Evolutionary conservation across 2,113 vertebrate genomes (phyloP), one percentile per base, ranked within the genome.

Genomic region (Felis chaus): DNA sequence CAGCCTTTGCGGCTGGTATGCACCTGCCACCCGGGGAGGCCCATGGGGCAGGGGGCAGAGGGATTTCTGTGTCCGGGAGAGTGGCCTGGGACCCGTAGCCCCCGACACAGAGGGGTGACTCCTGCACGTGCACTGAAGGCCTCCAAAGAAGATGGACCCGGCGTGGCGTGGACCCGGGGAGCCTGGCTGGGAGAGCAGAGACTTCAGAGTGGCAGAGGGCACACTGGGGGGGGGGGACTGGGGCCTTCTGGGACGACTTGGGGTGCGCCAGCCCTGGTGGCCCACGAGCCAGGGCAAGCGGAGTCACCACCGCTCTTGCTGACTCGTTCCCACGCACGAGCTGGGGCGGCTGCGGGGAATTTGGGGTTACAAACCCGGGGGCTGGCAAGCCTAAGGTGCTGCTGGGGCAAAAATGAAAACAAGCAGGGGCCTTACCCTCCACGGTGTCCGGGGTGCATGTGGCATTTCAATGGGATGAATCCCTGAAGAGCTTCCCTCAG

Each of bases 41-140:
- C 48, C 3, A 0, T 2, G 3, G 19, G 41, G 31, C 6, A 23
- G 50, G 50, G 0, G 0, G 3, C 0, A 0, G 31, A 5, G 27
- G 48, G 9, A 2, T 12, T n/a, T 66, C 55, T 61, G 63, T 27
- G 57, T 21, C 29, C 29, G 13, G 48, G 21, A 63, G 27, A 39
- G 68, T 16, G 18, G 27, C 4, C 6, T 19, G 63, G 50, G 50
- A 31, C 29, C 2, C 33, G 36, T 6, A 23, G 12, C 61, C 57
- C 2, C 0, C 0, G 65, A 10, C 45, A 11, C 27, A 91, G 48
- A 25, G 53, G 5, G 3, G 33, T 27, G 8, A 25, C 19, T 45
- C 45, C 7, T 1, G 45, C 45, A 45, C 7, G 45, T 45, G 45
- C 7, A 45, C 45, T 45, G 45, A 45, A 45, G 45, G 45, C 45